Evolutionary conservation across 2,888 invertebrate genomes (phyloP).

Genomic region (Gari tellinella): DNA sequence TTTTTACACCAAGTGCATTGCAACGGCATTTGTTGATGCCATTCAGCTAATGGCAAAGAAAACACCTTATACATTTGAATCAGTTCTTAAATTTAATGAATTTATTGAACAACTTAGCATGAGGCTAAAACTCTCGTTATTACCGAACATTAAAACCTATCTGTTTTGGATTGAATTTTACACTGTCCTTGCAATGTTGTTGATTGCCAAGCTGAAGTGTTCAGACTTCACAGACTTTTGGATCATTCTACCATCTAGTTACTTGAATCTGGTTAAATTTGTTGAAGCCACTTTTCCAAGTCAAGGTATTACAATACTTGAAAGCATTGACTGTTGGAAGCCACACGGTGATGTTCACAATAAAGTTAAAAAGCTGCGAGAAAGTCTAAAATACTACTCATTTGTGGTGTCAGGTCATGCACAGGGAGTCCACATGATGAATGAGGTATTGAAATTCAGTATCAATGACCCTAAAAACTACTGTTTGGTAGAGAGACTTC

Average conservation of each 20-base stretch:
- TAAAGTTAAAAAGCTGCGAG: slow-evolving; percentile 20
- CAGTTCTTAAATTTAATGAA: slow-evolving; percentile 68
- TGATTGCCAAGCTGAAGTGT: slow-evolving; percentile 57
- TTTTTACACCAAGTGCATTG: slow-evolving; percentile 47
- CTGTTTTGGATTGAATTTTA: slow-evolving; percentile 72
- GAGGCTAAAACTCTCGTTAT: slow-evolving; percentile 23
- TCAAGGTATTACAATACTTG: slow-evolving; percentile 16
- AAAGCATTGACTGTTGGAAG: slow-evolving; percentile 43
- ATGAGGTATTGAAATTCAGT: slow-evolving; percentile 21
- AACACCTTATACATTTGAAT: slow-evolving; percentile 58
- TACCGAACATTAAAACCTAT: slow-evolving; percentile 63
- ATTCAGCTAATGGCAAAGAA: slow-evolving; percentile 32
- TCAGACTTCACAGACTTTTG: slow-evolving; percentile 30
- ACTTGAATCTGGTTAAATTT: slow-evolving; percentile 52
- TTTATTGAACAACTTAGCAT: slow-evolving; percentile 56
- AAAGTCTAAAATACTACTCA: slow-evolving; percentile 45
- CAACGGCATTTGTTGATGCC: slow-evolving; percentile 58
- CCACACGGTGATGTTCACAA: neutral
- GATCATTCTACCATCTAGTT: slow-evolving; percentile 61
- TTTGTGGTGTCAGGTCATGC: slow-evolving; percentile 43
- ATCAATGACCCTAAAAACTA: slow-evolving; percentile 16
- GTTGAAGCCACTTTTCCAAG: slow-evolving; percentile 59
- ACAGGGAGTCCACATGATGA: slow-evolving; percentile 39
- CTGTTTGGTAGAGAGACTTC: slow-evolving; percentile 62
- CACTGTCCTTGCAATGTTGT: slow-evolving; percentile 55